Percentiles rank a stretch among this genome's conserved stretches.
Evolutionary conservation across 1,140 invertebrate genomes (phyloP).

Genomic region (Pseudachorutes palmiensis): DNA sequence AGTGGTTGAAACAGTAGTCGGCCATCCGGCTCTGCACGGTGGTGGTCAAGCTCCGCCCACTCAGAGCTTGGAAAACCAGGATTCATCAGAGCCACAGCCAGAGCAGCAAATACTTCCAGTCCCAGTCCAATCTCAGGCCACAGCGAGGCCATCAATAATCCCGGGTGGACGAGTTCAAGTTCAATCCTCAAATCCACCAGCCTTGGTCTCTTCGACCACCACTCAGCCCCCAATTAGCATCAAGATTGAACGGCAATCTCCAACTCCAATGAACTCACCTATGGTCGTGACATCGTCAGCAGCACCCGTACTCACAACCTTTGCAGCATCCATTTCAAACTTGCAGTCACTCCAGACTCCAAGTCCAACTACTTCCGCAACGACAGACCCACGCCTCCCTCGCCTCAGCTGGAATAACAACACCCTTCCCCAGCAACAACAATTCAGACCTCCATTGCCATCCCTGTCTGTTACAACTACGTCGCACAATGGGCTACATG

Average conservation of each 20-base stretch:
- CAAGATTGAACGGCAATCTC: neutral
- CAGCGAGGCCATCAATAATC: slow-evolving; percentile 5
- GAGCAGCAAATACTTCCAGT: slow-evolving; percentile 20
- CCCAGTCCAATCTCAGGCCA: slow-evolving; percentile 15
- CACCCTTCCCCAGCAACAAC: neutral
- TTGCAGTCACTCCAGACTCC: neutral
- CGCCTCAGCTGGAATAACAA: too few species aligned
- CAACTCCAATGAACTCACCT: neutral
- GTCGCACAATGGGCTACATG: too few species aligned
- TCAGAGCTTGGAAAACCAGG: neutral
- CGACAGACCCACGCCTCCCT: neutral
- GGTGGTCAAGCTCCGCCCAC: slow-evolving; percentile 13
- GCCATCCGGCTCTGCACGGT: slow-evolving; percentile 33
- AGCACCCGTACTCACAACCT: neutral
- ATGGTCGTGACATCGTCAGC: neutral
- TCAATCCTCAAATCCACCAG: neutral
- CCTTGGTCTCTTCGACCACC: neutral
- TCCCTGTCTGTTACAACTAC: too few species aligned
- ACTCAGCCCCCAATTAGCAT: neutral
- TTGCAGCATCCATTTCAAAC: too few species aligned
- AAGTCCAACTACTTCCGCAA: neutral
- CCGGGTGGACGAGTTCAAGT: neutral
- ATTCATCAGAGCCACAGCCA: slow-evolving; percentile 25
- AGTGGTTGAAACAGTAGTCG: slow-evolving; percentile 80
- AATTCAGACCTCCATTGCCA: neutral